Base-by-base conservation (phyloP, 1,140 invertebrate genomes). In the Tigriopus japonicus region DNA sequence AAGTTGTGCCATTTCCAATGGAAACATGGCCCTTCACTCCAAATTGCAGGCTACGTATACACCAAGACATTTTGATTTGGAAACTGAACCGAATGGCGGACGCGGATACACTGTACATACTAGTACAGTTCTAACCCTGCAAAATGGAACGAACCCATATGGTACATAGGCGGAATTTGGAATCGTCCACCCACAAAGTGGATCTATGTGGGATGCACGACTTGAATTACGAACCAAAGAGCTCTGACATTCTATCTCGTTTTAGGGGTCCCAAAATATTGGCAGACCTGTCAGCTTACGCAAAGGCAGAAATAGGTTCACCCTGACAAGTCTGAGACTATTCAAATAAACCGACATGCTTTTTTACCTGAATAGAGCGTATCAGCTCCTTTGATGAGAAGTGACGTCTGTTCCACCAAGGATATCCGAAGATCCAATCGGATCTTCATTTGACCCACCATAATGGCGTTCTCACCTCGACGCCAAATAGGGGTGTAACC, bases 381-480 rank as follows among this genome's bases (percentile, higher is more conserved):
- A 41, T 58, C 55, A 17, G 23, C 42, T 15, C 21, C 55, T 40
- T 42, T 40, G 40, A 58, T 40, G 15, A 35, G 23, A 7, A 58
- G 41, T 14, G 55, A 58, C 12, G 55, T 42, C 17, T 40, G 28
- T 13, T 42, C 55, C 35, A 58, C 28, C 13, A 58, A 41, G 41
- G 55, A 58, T 28, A 14, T 42, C 13, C 55, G 24, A n/a, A 58
- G 55, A 41, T 58, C 55, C 24, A 35, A 41, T 58, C 55, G 28
- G 42, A 58, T 40, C 14, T 58, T 40, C 12, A 58, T 40, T 17
- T 40, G 35, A 15, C 41, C 55, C 14, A 42, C 55, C 35, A 41
- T 41, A 42, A 58, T 58, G 17, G 15, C 21, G 35, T 41, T 23
- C 15, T 23, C n/a, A 6, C 55, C 55, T 7, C 42, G 23, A 19